phyloP scores from a whole-genome alignment of 2,888 invertebrate species.

The Drosophila paranaensis region DNA sequence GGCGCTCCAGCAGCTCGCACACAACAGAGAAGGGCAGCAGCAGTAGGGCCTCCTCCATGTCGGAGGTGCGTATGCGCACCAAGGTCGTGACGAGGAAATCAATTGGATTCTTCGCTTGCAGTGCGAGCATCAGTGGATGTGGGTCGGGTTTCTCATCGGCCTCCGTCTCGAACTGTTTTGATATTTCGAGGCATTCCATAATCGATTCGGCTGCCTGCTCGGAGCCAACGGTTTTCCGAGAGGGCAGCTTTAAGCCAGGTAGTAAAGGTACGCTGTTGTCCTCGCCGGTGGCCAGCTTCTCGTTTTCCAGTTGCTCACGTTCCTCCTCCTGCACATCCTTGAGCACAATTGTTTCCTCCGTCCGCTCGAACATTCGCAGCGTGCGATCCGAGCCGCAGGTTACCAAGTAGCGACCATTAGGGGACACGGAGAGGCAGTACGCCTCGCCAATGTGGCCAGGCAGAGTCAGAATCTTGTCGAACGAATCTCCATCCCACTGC shows the following conservation, averaged over 20 bases:
- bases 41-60: slow-evolving; percentile 95
- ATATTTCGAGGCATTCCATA: slow-evolving; percentile 94
- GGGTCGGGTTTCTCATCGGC: slow-evolving; percentile 84
- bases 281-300: slow-evolving; percentile 90
- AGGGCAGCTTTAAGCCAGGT: slow-evolving; percentile 92
- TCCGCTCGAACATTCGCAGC: slow-evolving; percentile 93
- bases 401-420: slow-evolving; percentile 91
- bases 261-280: slow-evolving; percentile 89
- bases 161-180: slow-evolving; percentile 86
- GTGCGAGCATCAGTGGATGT: slow-evolving; percentile 93
- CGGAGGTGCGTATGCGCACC: slow-evolving; percentile 92
- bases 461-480: slow-evolving; percentile 94
- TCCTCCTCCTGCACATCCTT: slow-evolving; percentile 95
- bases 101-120: slow-evolving; percentile 89
- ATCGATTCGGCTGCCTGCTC: slow-evolving; percentile 92
- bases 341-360: slow-evolving; percentile 95
- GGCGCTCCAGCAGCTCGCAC: slow-evolving; percentile 90
- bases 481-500: slow-evolving; percentile 98
- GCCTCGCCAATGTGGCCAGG: slow-evolving; percentile 92
- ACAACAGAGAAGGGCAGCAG: slow-evolving; percentile 93
- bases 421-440: slow-evolving; percentile 90
- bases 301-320: slow-evolving; percentile 90
- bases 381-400: slow-evolving; percentile 95
- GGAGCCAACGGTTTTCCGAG: slow-evolving; percentile 88
- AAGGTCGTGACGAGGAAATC: slow-evolving; percentile 93